Conservation (phyloP, 2,797 vertebrate species). For the Adelosebastes latens region DNA sequence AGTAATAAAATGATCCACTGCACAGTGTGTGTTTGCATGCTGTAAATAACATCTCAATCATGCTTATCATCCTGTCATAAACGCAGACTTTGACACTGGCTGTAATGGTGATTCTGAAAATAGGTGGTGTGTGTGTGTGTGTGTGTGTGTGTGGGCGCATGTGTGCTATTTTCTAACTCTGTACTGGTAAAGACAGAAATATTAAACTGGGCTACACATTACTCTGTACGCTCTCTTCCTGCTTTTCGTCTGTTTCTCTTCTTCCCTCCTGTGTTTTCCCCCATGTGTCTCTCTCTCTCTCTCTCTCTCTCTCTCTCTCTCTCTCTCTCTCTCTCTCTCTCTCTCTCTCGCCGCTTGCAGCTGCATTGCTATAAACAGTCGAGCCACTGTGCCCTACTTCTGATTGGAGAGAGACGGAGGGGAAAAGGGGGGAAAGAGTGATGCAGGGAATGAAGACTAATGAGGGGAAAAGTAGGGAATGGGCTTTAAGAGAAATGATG, state of each 20-base stretch:
- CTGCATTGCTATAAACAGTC: constrained; percentile 77
- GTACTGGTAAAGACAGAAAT: constrained; percentile 8
- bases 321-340: constrained; percentile 1
- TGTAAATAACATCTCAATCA: not conserved
- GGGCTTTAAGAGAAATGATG: constrained; percentile 43
- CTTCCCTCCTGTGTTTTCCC: constrained; percentile 14
- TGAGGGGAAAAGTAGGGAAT: constrained; percentile 44
- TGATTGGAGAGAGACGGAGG: constrained; percentile 43
- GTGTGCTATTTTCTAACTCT: constrained; percentile 9
- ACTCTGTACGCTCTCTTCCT: constrained; percentile 10
- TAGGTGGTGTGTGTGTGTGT: not conserved
- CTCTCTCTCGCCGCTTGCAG: constrained; percentile 56
- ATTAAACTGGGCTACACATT: constrained; percentile 16
- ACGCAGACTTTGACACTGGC: constrained; percentile 62
- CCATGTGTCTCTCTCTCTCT: not conserved
- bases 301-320: constrained; percentile 5
- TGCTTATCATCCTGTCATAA: constrained; percentile 53
- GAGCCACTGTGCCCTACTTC: constrained; percentile 80
- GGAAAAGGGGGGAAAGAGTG: constrained; percentile 41
- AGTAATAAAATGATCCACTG: constrained; percentile 9
- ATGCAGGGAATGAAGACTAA: constrained; percentile 56
- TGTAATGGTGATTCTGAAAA: constrained; percentile 15
- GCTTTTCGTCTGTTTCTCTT: not conserved
- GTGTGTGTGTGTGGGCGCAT: not conserved
- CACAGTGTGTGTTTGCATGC: not conserved